phyloP scores from a whole-genome alignment of 2,113 vertebrate species.

The Aegotheles bennettii region DNA sequence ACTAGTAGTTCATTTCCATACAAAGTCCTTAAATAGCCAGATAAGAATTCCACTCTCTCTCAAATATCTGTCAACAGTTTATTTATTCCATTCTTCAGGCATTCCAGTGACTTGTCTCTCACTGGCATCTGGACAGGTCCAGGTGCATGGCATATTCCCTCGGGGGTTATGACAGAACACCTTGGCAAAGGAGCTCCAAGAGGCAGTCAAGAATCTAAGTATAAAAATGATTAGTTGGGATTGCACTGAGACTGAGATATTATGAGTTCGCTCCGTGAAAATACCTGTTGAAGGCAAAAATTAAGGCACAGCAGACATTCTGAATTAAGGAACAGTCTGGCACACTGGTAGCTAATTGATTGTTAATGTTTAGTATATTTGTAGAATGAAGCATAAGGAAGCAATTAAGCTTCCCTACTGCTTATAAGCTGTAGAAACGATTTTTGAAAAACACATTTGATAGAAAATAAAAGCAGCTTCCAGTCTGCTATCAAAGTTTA shows the following conservation, averaged over 20 bases:
- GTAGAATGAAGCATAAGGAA: conserved; percentile 20
- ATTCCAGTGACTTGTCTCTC: not conserved
- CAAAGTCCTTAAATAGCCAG: not conserved
- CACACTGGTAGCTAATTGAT: not conserved
- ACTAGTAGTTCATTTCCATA: not conserved
- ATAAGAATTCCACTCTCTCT: not conserved
- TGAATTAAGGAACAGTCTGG: not conserved
- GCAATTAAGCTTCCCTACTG: not conserved
- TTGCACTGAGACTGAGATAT: not conserved
- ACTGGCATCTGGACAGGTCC: not conserved
- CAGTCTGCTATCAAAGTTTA: not conserved
- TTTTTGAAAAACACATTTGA: not conserved
- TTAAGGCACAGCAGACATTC: not conserved
- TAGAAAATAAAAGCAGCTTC: not conserved
- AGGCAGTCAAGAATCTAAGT: not conserved
- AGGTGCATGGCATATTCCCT: not conserved
- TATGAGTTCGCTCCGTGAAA: not conserved
- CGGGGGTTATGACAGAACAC: not conserved
- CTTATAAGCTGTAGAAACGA: not conserved
- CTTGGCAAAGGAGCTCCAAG: not conserved
- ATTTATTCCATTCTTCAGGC: conserved; percentile 12
- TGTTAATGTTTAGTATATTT: not conserved
- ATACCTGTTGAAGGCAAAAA: conserved; percentile 7
- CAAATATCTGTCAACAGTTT: not conserved
- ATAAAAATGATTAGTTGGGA: not conserved